Evolutionary conservation across 2,797 vertebrate genomes (phyloP).

Genomic region (Falco columbarius): DNA sequence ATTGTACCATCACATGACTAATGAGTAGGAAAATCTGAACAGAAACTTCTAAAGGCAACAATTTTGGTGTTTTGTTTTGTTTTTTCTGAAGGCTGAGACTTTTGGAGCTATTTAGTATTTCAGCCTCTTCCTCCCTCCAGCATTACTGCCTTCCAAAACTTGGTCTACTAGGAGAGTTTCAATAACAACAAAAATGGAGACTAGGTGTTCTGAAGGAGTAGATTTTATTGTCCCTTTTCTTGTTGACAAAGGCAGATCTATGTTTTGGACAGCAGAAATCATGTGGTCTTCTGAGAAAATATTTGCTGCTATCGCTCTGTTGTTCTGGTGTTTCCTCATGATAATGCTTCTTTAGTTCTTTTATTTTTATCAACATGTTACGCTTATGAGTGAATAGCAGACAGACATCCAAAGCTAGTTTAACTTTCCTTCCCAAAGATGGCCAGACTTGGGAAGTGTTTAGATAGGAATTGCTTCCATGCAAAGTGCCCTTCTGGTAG

Average conservation of each 20-base stretch:
- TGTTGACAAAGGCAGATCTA: background rate
- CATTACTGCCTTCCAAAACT: background rate
- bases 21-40: constrained; percentile 34
- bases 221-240: background rate
- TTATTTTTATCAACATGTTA: background rate
- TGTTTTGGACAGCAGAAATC: background rate
- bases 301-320: background rate
- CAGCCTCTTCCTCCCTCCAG: background rate
- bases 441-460: background rate
- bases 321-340: background rate
- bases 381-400: background rate
- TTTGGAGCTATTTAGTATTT: background rate
- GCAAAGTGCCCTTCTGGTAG: background rate
- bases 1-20: background rate
- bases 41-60: background rate
- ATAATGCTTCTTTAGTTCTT: background rate
- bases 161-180: background rate
- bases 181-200: background rate
- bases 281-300: background rate
- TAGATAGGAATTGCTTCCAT: background rate
- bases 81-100: background rate
- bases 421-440: background rate
- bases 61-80: background rate
- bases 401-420: background rate
- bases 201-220: background rate